Percentiles rank a stretch among this genome's conserved stretches.
phyloP scores from a whole-genome alignment of 1,140 invertebrate genomes.

The Calycopis cecrops region DNA sequence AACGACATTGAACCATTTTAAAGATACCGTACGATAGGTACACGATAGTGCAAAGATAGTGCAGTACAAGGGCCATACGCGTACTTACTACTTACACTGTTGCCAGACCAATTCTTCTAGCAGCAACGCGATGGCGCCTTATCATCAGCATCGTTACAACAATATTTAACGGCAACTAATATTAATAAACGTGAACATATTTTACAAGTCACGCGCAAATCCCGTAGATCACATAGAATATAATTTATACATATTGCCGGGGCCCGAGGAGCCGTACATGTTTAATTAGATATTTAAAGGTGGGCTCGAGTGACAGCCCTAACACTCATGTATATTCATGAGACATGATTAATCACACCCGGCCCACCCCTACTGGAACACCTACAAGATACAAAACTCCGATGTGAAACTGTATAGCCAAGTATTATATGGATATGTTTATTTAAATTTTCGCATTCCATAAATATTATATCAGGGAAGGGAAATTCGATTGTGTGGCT shows the following conservation, averaged over 20 bases:
- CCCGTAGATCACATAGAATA: slow-evolving; percentile 3
- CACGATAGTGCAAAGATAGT: no score
- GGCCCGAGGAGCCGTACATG: slow-evolving; percentile 38
- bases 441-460: slow-evolving; percentile 3
- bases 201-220: not conserved
- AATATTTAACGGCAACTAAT: slow-evolving; percentile 13
- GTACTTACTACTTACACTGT: no score
- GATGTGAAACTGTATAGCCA: slow-evolving; percentile 17
- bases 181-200: slow-evolving; percentile 5
- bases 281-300: slow-evolving; percentile 71
- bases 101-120: no score
- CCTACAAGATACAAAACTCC: slow-evolving; percentile 35
- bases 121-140: no score
- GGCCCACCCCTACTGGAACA: slow-evolving; percentile 34
- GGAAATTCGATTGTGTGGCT: no score
- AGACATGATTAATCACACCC: slow-evolving; percentile 63
- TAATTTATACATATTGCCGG: slow-evolving; percentile 1
- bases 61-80: no score
- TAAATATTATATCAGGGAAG: not conserved
- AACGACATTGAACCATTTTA: no score
- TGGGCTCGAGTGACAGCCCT: slow-evolving; percentile 46
- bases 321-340: slow-evolving; percentile 68
- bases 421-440: not conserved
- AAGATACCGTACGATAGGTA: no score
- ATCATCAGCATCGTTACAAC: not conserved